Evolutionary conservation across 2,113 vertebrate genomes (phyloP).

Genomic region (Rhynchomys soricoides): DNA sequence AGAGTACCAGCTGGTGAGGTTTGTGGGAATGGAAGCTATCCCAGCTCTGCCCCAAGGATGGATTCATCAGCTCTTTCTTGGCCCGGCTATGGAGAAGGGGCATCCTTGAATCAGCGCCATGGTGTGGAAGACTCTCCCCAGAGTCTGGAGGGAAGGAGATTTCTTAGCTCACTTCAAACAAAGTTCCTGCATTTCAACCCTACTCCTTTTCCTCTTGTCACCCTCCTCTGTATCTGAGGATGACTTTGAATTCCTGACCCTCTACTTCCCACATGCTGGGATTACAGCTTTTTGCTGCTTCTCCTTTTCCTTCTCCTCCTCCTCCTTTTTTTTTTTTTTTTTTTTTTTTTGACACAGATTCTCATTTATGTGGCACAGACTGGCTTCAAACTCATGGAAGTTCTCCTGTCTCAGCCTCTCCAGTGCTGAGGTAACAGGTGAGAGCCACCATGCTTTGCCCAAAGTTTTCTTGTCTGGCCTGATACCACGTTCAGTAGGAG

Average conservation of each 20-base stretch:
- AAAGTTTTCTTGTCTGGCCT: conserved; percentile 14
- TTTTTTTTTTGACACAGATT: background rate
- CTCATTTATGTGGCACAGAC: background rate
- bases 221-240: background rate
- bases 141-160: background rate
- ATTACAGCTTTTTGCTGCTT: too few relatives aligned
- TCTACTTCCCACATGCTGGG: background rate
- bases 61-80: background rate
- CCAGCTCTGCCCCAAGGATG: background rate
- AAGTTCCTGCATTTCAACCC: background rate
- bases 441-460: background rate
- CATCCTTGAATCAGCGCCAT: background rate
- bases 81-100: background rate
- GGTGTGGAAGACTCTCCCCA: background rate
- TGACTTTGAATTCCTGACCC: background rate
- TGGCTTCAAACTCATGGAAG: background rate
- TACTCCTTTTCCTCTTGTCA: background rate
- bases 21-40: background rate
- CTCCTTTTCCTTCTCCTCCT: too few relatives aligned
- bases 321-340: too few relatives aligned
- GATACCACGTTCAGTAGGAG: background rate
- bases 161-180: background rate
- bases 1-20: background rate
- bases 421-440: background rate
- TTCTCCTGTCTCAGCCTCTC: background rate